A percentile compares a stretch with the other conserved stretches of the same genome.
These are phyloP conservation scores for Palloptera scutellata DNA, from an alignment of 2,888 invertebrate genomes.

Conservation along the genomic window DNA sequence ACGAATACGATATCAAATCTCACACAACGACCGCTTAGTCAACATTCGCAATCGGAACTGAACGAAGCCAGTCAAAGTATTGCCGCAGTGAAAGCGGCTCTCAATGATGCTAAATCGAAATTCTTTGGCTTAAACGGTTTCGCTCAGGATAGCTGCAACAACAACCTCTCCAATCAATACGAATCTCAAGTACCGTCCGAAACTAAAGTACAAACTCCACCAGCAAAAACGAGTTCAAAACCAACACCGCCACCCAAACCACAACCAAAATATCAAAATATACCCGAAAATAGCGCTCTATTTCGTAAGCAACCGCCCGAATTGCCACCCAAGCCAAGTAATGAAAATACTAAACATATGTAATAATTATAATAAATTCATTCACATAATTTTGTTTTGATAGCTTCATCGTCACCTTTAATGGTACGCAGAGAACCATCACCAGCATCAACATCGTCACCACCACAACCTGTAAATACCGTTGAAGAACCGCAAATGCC, in stretches of 20 bases:
- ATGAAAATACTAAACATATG: no score
- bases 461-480: constrained; percentile 11
- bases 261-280: constrained; percentile 57
- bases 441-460: constrained; percentile 13
- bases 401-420: constrained; percentile 7
- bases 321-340: constrained; percentile 37
- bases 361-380: no score
- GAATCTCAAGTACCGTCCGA: constrained; percentile 31
- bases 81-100: constrained; percentile 60
- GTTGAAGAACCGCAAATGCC: neutral
- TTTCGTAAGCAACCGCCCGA: constrained; percentile 45
- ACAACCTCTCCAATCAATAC: constrained; percentile 19
- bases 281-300: constrained; percentile 53
- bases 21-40: constrained; percentile 49
- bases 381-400: no score
- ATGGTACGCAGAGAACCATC: neutral
- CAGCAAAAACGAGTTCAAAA: constrained; percentile 36
- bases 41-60: constrained; percentile 48
- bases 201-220: constrained; percentile 13
- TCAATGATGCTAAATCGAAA: constrained; percentile 63
- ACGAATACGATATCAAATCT: constrained; percentile 27
- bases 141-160: constrained; percentile 31
- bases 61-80: constrained; percentile 56
- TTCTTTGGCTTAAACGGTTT: constrained; percentile 61
- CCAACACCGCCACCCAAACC: constrained; percentile 33